A percentile compares a stretch with the other conserved stretches of the same genome.
Evolutionary conservation across 2,888 invertebrate species (phyloP).

Genomic region (Cenopis cana): DNA sequence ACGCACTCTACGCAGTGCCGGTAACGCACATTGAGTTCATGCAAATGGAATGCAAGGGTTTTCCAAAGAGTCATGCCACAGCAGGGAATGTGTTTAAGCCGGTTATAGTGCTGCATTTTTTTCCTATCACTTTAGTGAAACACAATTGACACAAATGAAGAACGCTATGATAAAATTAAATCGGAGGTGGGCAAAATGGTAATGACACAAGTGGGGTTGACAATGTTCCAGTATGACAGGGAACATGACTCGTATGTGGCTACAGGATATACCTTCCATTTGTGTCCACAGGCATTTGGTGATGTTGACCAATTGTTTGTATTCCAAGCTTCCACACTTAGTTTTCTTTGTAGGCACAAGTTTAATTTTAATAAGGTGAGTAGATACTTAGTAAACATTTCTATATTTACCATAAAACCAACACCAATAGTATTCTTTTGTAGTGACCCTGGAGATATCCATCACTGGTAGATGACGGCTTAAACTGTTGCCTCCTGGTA

Average conservation of each 20-base stretch:
- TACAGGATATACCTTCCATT: constrained; percentile 88
- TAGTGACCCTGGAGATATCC: too few species aligned
- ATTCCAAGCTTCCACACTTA: constrained; percentile 87
- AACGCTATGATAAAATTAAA: constrained; percentile 71
- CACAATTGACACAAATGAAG: constrained; percentile 64
- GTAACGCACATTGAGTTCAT: background rate
- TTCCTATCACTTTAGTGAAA: background rate
- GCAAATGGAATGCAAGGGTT: background rate
- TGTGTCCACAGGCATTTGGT: constrained; percentile 87
- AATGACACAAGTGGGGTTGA: constrained; percentile 89
- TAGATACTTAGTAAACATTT: background rate
- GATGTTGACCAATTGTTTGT: constrained; percentile 85
- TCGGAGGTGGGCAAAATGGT: constrained; percentile 78
- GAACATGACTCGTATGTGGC: constrained; percentile 85
- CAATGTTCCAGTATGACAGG: constrained; percentile 86
- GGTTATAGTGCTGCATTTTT: background rate
- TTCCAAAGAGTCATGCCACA: background rate
- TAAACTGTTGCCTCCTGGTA: too few species aligned
- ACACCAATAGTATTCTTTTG: too few species aligned
- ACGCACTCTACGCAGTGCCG: background rate
- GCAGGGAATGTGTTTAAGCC: background rate
- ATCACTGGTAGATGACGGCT: too few species aligned
- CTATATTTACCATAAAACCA: background rate
- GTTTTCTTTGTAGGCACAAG: constrained; percentile 86
- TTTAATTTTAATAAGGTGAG: constrained; percentile 92